phyloP scores from a whole-genome alignment of 2,888 invertebrate genomes.

The Stenolophus ochropezus region DNA sequence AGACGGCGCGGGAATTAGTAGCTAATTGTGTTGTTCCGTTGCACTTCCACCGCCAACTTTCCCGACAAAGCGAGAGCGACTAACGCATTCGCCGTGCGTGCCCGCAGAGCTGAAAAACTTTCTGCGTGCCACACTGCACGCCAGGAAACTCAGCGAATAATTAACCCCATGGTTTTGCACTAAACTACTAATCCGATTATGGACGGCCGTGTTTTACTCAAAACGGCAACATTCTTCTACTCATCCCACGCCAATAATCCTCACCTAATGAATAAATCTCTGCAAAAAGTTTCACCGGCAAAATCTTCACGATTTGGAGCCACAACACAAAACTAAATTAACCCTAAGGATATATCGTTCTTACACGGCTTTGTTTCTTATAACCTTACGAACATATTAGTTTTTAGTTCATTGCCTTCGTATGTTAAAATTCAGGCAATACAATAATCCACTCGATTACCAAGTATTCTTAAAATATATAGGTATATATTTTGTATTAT shows the following conservation, averaged over 20 bases:
- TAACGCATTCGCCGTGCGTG: slow-evolving; percentile 53
- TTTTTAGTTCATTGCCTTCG: no score
- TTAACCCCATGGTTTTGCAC: slow-evolving; percentile 21
- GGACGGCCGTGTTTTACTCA: slow-evolving; percentile 24
- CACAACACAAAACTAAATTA: no score
- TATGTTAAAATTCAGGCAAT: no score
- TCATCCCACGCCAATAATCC: not conserved
- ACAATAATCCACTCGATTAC: no score
- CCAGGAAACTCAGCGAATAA: slow-evolving; percentile 33
- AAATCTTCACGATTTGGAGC: no score
- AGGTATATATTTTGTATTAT: no score
- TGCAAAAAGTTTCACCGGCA: no score
- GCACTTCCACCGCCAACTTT: slow-evolving; percentile 54
- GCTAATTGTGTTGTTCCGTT: slow-evolving; percentile 61
- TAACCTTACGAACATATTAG: no score
- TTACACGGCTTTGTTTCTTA: no score
- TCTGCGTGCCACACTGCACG: slow-evolving; percentile 7
- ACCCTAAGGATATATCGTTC: no score
- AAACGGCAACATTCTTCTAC: slow-evolving; percentile 5
- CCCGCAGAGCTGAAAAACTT: slow-evolving; percentile 24
- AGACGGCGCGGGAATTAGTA: slow-evolving; percentile 59
- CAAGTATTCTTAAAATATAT: no score
- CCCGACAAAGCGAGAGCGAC: slow-evolving; percentile 19
- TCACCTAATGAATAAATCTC: not conserved
- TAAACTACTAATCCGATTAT: slow-evolving; percentile 23